phyloP scores from a whole-genome alignment of 2,888 invertebrate species.

The Autographa pulchrina region DNA sequence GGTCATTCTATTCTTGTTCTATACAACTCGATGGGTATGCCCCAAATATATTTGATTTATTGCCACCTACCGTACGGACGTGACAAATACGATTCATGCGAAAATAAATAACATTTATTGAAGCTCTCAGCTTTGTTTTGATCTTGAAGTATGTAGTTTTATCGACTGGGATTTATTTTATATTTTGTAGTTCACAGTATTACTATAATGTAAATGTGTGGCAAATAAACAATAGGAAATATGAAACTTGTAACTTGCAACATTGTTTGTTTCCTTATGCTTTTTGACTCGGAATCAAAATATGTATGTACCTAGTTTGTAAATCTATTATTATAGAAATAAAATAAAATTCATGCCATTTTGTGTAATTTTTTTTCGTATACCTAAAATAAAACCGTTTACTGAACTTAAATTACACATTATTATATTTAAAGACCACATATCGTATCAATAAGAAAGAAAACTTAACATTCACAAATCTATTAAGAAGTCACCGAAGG shows the following conservation, averaged over 20 bases:
- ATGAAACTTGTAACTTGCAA: too few species aligned
- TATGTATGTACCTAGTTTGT: not conserved
- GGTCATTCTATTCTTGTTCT: slow-evolving; percentile 39
- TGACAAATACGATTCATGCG: slow-evolving; percentile 45
- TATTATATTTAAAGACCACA: too few species aligned
- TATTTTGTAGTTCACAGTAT: not conserved
- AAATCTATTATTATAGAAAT: too few species aligned
- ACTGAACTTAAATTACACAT: too few species aligned
- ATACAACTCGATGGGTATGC: slow-evolving; percentile 28
- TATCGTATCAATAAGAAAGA: slow-evolving; percentile 29
- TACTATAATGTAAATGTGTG: not conserved
- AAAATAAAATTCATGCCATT: too few species aligned
- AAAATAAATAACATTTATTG: slow-evolving; percentile 48
- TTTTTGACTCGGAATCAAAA: too few species aligned
- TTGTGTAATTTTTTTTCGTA: too few species aligned
- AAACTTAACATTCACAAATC: slow-evolving; percentile 33
- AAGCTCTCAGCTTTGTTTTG: slow-evolving; percentile 29
- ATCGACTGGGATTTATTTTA: not conserved
- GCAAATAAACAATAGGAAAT: slow-evolving; percentile 15
- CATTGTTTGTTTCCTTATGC: too few species aligned
- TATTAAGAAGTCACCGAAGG: slow-evolving; percentile 29
- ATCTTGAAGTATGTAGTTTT: slow-evolving; percentile 4
- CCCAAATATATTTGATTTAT: slow-evolving; percentile 59
- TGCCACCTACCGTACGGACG: slow-evolving; percentile 20
- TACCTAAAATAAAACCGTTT: too few species aligned